Conservation (phyloP, 1,140 invertebrate species). For the Neodiprion fabricii region DNA sequence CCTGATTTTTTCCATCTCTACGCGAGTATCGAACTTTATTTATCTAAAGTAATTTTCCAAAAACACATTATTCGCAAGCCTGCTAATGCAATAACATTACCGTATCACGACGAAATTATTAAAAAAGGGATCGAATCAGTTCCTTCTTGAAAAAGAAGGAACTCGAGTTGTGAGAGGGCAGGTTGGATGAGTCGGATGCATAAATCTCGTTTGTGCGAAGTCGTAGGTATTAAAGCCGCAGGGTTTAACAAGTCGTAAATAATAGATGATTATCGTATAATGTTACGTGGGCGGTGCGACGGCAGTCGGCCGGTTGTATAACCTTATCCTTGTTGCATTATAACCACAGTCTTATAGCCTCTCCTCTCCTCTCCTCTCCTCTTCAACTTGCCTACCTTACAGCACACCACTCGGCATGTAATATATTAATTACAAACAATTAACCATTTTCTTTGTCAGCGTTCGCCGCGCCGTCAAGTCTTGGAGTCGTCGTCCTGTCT, state of each 20-base stretch:
- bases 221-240: neutral
- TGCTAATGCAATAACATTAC: no score
- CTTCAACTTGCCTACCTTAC: slow-evolving; percentile 12
- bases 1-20: no score
- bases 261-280: slow-evolving; percentile 1
- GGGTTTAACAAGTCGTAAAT: neutral
- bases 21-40: no score
- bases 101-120: neutral
- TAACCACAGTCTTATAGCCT: no score
- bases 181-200: neutral
- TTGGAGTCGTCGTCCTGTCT: slow-evolving; percentile 1
- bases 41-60: no score
- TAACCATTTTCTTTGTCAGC: slow-evolving; percentile 38
- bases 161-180: neutral
- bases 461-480: neutral
- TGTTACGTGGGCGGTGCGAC: neutral
- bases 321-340: no score
- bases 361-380: no score
- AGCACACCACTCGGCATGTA: slow-evolving; percentile 41
- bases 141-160: neutral
- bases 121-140: neutral
- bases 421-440: slow-evolving; percentile 56
- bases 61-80: no score
- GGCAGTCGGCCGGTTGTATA: neutral
- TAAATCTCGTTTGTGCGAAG: neutral